phyloP scores from a whole-genome alignment of 2,888 invertebrate genomes.

The Archaeoteleia sp. region DNA sequence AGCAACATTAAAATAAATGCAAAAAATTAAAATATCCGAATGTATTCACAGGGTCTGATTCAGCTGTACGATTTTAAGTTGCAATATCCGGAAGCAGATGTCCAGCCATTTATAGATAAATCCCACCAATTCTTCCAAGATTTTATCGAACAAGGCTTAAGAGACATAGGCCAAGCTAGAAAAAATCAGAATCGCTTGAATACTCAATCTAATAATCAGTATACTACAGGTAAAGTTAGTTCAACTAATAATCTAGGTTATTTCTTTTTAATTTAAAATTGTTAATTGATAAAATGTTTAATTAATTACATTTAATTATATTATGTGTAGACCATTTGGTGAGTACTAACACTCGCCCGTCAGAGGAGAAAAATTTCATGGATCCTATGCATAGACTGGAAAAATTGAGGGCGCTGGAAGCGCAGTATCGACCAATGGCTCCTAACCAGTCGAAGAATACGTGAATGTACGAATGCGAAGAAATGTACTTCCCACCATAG shows the following conservation, averaged over 20 bases:
- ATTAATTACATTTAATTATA: neutral
- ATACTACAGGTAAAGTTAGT: conserved; percentile 58
- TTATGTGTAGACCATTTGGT: conserved; percentile 38
- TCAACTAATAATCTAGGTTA: neutral
- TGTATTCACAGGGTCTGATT: conserved; percentile 87
- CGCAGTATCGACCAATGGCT: conserved; percentile 66
- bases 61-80: conserved; percentile 85
- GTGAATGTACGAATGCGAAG: conserved; percentile 54
- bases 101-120: conserved; percentile 87
- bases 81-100: conserved; percentile 88
- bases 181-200: conserved; percentile 67
- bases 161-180: conserved; percentile 77
- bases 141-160: conserved; percentile 87
- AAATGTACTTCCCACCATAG: conserved; percentile 33
- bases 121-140: conserved; percentile 91
- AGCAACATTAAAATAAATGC: no score
- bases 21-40: no score
- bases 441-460: conserved; percentile 66
- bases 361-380: conserved; percentile 65
- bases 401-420: conserved; percentile 68
- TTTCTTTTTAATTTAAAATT: neutral
- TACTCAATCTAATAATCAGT: conserved; percentile 64
- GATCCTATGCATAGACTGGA: conserved; percentile 71
- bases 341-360: conserved; percentile 43
- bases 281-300: neutral